A percentile compares a stretch with the other conserved stretches of the same genome.
Conservation (phyloP, 2,113 vertebrate species). For the Heloderma charlesbogerti region DNA sequence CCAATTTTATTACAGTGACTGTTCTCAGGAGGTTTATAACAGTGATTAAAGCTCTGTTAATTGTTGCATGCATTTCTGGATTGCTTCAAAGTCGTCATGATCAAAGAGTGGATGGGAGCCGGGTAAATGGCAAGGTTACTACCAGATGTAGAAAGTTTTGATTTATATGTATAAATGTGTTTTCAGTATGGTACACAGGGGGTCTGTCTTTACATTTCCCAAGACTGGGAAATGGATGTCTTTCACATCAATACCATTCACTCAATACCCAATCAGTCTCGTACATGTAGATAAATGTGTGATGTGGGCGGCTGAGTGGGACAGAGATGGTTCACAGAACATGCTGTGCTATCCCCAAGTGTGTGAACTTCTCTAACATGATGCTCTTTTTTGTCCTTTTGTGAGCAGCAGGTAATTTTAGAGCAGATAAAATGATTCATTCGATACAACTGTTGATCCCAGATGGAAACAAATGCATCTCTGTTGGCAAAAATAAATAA, state of each 20-base stretch:
- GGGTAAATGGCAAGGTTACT: conserved; percentile 57
- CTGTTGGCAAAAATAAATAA: not conserved
- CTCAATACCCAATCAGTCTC: conserved; percentile 4
- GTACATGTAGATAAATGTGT: conserved; percentile 11
- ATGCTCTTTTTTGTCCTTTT: not conserved
- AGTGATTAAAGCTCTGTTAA: conserved; percentile 73
- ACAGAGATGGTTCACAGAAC: conserved; percentile 4
- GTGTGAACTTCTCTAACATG: not conserved
- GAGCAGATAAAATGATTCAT: not conserved
- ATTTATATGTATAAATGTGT: conserved; percentile 52
- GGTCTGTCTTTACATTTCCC: not conserved
- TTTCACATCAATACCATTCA: not conserved
- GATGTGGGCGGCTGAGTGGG: conserved; percentile 10
- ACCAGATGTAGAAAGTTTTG: conserved; percentile 12
- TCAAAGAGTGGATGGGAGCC: conserved; percentile 49
- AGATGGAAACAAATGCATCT: conserved; percentile 16
- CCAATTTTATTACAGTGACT: conserved; percentile 71
- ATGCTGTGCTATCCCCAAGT: conserved; percentile 15
- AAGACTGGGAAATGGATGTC: not conserved
- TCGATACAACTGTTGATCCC: not conserved
- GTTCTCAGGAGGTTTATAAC: conserved; percentile 70
- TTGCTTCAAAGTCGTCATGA: conserved; percentile 70
- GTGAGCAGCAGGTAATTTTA: conserved; percentile 27
- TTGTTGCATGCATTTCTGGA: conserved; percentile 60
- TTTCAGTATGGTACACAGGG: conserved; percentile 11